A percentile compares a stretch with the other conserved stretches of the same genome.
These are phyloP conservation scores for Distichodus sexfasciatus DNA, from an alignment of 2,797 vertebrate species.

Conservation along the genomic window DNA sequence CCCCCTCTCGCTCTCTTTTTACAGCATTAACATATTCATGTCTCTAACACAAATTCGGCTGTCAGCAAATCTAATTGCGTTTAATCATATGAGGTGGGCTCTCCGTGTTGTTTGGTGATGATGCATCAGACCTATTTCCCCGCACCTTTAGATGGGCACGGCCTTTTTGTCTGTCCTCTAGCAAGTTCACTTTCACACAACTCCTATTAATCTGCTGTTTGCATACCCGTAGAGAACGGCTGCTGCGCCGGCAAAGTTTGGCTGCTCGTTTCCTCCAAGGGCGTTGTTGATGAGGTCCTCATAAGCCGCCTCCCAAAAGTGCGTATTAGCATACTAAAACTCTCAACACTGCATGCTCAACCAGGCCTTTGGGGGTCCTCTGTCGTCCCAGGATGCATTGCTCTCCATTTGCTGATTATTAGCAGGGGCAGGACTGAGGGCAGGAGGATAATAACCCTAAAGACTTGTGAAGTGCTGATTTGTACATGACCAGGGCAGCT, in stretches of 20 bases:
- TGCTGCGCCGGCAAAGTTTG: constrained; percentile 32
- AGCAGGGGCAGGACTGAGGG: constrained; percentile 21
- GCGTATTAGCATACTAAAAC: constrained; percentile 54
- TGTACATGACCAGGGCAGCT: not conserved
- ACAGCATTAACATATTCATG: not conserved
- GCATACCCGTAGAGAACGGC: constrained; percentile 19
- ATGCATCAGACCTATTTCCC: not conserved
- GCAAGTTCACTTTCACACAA: constrained; percentile 37
- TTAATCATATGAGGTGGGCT: constrained; percentile 10
- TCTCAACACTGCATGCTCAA: constrained; percentile 43
- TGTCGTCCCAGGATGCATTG: constrained; percentile 35
- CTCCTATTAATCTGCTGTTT: constrained; percentile 47
- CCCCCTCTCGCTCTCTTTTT: no score
- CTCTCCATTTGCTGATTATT: constrained; percentile 34
- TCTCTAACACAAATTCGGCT: not conserved
- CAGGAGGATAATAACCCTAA: constrained; percentile 2
- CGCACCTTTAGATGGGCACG: constrained; percentile 18
- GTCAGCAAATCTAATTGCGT: constrained; percentile 1
- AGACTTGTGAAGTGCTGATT: not conserved
- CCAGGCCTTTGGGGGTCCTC: constrained; percentile 47
- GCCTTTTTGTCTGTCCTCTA: not conserved
- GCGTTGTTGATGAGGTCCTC: constrained; percentile 51
- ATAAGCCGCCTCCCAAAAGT: constrained; percentile 43
- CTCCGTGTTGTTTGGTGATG: constrained; percentile 8
- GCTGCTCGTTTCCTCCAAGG: constrained; percentile 47